Base-by-base conservation (phyloP, 2,888 invertebrate genomes). In the Diaprepes abbreviatus region DNA sequence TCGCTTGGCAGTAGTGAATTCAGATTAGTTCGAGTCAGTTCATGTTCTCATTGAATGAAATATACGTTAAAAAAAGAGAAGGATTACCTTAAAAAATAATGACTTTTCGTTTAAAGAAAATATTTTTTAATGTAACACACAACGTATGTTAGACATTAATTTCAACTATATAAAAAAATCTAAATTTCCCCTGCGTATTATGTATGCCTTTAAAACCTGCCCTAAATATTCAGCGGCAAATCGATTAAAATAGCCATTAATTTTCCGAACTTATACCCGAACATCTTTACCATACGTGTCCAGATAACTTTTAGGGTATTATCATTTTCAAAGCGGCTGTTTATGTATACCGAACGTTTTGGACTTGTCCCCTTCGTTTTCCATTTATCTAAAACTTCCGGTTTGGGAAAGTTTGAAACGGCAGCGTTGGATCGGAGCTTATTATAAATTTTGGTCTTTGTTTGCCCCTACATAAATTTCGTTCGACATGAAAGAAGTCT, bases 321-420 rank as follows among this genome's bases (percentile, higher is more conserved):
- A 66, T 66, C 66, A 66, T 66, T 52, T 66, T 40, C 31, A 52
- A 50, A 40, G 54, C 36, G 62, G 54, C 66, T 59, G 66, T 59
- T 66, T 66, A 66, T 66, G 31, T 66, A 65, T 55, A 65, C 64
- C 14, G 45, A 35, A 64, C 60, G 40, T 16, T 45, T 14, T 24
- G 45, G 50, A 66, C 45, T 66, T 66, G 48, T 57, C 64, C 38
- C 24, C 38, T 48, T 58, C 57, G 50, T 66, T 66, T 58, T 60
- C 52, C 50, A 52, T 59, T 66, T 59, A 66, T 66, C 66, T 59
- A 52, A 59, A 66, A 66, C 66, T 66, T 66, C 66, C 66, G 66
- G 58, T 50, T 35, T 52, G 14, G 36, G 52, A 52, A 66, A 66
- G 52, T 59, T 66, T 52, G 38, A 40, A 66, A 52, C 52, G 52